Base-by-base conservation (phyloP, 2,888 invertebrate genomes). In the Lamproptera curius region DNA sequence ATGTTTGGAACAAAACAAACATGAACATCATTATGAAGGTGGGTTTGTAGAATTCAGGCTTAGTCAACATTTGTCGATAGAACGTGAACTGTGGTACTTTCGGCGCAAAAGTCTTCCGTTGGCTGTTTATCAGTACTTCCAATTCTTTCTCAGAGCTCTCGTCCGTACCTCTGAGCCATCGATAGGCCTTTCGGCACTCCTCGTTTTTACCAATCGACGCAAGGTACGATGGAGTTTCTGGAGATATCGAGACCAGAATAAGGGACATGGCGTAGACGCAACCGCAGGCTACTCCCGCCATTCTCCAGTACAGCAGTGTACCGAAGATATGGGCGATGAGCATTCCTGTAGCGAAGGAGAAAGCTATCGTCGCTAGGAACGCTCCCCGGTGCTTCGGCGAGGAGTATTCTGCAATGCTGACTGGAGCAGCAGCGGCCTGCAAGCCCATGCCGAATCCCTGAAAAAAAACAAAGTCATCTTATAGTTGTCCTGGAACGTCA, bases 151-250 rank as follows among this genome's bases (percentile, higher is more conserved):
- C 76, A 0, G 89, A 77, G 8, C 74, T 76, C 2, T 74, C 70
- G 6, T 79, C 76, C 13, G 65, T 59, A 1, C 92, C 92, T 55
- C 92, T 72, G 43, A 91, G 87, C 86, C 89, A 91, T 20, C 84
- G 76, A 38, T 91, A 90, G 0, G 91, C 85, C 16, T 80, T 76
- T 40, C 89, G 80, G 6, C 93, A 92, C 57, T 91, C 85, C 0
- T 71, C 79, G 4, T 76, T 70, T 13, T 80, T 73, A 0, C 89
- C 90, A 56, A 80, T 88, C 0, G 90, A 88, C 0, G 91, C 87
- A 6, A 94, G 63, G 88, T 92, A 94, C 0, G 89, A 85, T 0
- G 93, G 93, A 1, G 92, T 90, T 76, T 94, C 93, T 0, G 91
- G 92, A 1, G 90, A 73, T 0, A 90, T 61, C 0, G 88, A 72